Percentiles rank a stretch among this genome's conserved stretches.
phyloP scores from a whole-genome alignment of 2,888 invertebrate genomes.

The Xiphydria camelus region DNA sequence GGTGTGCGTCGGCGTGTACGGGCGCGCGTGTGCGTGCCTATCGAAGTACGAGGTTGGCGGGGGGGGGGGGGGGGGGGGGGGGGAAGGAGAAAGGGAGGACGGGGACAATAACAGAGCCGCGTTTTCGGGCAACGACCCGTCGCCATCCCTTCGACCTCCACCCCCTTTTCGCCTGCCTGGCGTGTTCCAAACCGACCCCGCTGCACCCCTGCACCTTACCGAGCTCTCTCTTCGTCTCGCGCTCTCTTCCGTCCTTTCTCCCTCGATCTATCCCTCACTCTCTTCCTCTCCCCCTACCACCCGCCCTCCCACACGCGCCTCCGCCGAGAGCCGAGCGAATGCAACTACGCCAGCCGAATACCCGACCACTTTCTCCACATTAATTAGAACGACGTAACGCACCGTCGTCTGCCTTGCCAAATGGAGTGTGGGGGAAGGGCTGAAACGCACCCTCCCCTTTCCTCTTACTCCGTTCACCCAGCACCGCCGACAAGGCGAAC shows the following conservation, averaged over 20 bases:
- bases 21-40: conserved; percentile 28
- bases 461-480: too few species aligned
- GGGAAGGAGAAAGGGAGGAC: conserved; percentile 26
- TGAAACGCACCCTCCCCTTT: conserved; percentile 1
- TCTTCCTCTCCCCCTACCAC: conserved; percentile 21
- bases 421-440: background rate
- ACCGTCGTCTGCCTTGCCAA: background rate
- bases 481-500: too few species aligned
- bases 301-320: conserved; percentile 3
- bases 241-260: conserved; percentile 10
- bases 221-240: background rate
- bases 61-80: conserved; percentile 18
- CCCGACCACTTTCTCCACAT: conserved; percentile 27
- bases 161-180: too few species aligned
- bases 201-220: conserved; percentile 2
- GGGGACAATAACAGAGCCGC: conserved; percentile 54
- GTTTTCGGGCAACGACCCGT: conserved; percentile 57
- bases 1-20: background rate
- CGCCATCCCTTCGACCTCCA: conserved; percentile 48
- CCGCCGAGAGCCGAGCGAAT: conserved; percentile 13
- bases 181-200: conserved; percentile 5
- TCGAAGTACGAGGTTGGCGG: conserved; percentile 32
- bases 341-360: conserved; percentile 21
- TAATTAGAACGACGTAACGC: conserved; percentile 27
- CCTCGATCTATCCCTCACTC: conserved; percentile 15